A percentile compares a stretch with the other conserved stretches of the same genome.
Evolutionary conservation across 2,113 vertebrate species (phyloP).

Genomic region (Platichthys stellatus): DNA sequence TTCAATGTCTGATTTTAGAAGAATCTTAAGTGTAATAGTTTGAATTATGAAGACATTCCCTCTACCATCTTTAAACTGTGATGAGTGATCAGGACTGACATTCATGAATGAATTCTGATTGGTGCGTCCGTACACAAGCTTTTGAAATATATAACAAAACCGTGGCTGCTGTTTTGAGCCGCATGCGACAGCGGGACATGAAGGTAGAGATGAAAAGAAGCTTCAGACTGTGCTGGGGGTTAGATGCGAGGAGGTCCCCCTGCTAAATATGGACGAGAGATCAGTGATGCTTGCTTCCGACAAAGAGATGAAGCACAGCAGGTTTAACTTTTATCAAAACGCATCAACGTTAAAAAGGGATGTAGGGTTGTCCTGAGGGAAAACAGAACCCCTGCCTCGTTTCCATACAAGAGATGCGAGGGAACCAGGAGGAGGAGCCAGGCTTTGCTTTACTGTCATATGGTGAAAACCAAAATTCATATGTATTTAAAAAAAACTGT

Average conservation of each 20-base stretch:
- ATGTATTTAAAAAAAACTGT: no score
- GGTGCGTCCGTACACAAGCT: constrained; percentile 2
- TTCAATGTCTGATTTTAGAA: not conserved
- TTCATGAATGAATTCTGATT: constrained; percentile 3
- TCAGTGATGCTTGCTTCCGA: not conserved
- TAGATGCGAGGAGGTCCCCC: constrained; percentile 6
- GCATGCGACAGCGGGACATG: no score
- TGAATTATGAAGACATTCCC: not conserved
- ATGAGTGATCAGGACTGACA: not conserved
- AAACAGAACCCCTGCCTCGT: constrained; percentile 22
- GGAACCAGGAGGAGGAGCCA: not conserved
- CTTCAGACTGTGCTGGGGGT: constrained; percentile 4
- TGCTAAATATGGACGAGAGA: not conserved
- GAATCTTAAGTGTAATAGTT: not conserved
- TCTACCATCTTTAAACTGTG: not conserved
- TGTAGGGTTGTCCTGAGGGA: not conserved
- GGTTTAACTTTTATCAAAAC: constrained; percentile 33
- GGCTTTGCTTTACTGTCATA: not conserved
- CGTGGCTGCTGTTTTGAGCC: not conserved
- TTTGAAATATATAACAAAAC: constrained; percentile 38
- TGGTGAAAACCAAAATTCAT: not conserved
- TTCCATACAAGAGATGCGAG: constrained; percentile 31
- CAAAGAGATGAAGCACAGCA: constrained; percentile 1
- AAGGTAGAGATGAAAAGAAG: constrained; percentile 23
- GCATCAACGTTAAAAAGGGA: not conserved